Evolutionary conservation across 1,140 invertebrate genomes (phyloP).

Genomic region (Penaeus indicus): DNA sequence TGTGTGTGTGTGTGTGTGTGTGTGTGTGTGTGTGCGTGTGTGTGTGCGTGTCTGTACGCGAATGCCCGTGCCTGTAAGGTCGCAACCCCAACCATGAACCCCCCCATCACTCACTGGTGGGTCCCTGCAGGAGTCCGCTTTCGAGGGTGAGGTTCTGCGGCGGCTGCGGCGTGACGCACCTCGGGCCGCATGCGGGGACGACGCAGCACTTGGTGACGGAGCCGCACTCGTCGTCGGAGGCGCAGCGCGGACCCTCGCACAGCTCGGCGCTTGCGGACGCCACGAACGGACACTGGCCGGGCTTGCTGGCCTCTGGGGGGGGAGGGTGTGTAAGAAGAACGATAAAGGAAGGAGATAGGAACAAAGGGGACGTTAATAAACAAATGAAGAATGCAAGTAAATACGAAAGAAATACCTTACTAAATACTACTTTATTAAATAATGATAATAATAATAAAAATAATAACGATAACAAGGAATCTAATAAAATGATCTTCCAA

Average conservation of each 20-base stretch:
- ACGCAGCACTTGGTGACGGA: conserved; percentile 69
- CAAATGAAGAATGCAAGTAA: no score
- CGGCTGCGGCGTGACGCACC: conserved; percentile 67
- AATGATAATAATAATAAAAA: no score
- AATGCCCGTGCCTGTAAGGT: not conserved
- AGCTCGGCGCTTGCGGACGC: conserved; percentile 50
- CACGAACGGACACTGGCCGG: conserved; percentile 69
- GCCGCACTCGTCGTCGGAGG: conserved; percentile 67
- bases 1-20: no score
- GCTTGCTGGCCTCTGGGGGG: conserved; percentile 67
- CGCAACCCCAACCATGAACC: no score
- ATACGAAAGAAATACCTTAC: no score
- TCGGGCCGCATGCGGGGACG: conserved; percentile 64
- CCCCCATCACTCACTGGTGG: conserved; percentile 67
- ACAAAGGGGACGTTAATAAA: no score
- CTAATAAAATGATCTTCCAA: not conserved
- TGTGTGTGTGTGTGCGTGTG: no score
- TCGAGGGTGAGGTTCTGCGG: conserved; percentile 65
- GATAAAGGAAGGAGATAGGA: not conserved
- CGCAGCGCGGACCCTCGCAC: conserved; percentile 66
- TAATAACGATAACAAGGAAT: not conserved
- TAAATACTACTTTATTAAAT: no score
- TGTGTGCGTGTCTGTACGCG: not conserved
- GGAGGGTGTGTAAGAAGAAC: not conserved
- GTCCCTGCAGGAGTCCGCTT: conserved; percentile 65